Evolutionary conservation across 2,113 vertebrate species (phyloP).

Genomic region (Hyaena hyaena): DNA sequence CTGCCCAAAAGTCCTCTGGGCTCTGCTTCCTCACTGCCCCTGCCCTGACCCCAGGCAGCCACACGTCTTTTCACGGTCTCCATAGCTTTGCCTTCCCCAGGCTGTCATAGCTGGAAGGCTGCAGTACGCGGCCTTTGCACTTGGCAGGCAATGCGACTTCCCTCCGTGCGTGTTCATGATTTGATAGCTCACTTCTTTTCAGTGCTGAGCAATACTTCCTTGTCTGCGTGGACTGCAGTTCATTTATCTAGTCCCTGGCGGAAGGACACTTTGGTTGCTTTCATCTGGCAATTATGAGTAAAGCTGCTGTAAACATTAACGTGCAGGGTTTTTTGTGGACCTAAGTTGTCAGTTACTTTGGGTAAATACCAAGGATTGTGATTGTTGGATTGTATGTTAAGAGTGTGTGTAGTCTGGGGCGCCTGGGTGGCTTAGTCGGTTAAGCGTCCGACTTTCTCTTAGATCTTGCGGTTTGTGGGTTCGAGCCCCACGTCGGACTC

Average conservation of each 20-base stretch:
- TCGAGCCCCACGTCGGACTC: too few species aligned
- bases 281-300: neutral
- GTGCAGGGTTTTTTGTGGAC: neutral
- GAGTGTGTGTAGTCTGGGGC: neutral
- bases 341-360: neutral
- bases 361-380: neutral
- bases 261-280: neutral
- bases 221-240: neutral
- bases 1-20: neutral
- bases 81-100: neutral
- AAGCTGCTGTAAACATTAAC: neutral
- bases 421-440: too few species aligned
- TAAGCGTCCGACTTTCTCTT: too few species aligned
- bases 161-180: neutral
- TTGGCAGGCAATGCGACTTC: neutral
- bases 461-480: too few species aligned
- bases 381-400: neutral
- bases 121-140: neutral
- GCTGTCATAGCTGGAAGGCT: too few species aligned
- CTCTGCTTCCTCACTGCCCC: accelerated
- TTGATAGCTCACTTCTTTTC: neutral
- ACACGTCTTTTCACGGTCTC: too few species aligned
- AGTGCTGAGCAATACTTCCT: neutral
- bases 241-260: neutral
- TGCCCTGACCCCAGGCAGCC: neutral